Evolutionary conservation across 2,888 invertebrate species (phyloP).

Genomic region (Prosapia bicincta): DNA sequence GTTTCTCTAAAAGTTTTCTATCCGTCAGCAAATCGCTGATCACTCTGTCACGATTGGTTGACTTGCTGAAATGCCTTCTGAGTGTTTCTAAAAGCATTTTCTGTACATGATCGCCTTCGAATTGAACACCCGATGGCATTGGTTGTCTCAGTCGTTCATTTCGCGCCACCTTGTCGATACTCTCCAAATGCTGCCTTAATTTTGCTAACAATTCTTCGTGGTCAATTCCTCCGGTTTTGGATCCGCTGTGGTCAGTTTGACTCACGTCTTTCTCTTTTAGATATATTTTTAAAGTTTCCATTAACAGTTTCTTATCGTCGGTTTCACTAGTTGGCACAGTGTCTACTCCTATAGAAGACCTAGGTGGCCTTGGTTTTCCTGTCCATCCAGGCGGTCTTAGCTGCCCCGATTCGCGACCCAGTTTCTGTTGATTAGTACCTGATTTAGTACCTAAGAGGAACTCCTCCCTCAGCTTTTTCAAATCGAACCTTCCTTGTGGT

Average conservation of each 20-base stretch:
- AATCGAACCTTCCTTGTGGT: conserved; percentile 62
- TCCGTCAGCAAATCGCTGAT: conserved; percentile 71
- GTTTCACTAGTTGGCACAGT: conserved; percentile 37
- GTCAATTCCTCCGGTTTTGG: conserved; percentile 45
- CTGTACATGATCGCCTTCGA: conserved; percentile 49
- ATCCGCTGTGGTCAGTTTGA: conserved; percentile 41
- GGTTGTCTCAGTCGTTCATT: conserved; percentile 3
- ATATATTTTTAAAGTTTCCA: conserved; percentile 64
- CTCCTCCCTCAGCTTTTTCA: conserved; percentile 64
- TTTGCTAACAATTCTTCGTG: conserved; percentile 63
- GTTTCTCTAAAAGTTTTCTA: conserved; percentile 65
- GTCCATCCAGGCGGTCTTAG: neutral
- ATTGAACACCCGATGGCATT: conserved; percentile 23
- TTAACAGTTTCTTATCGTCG: conserved; percentile 55
- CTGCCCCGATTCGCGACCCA: neutral
- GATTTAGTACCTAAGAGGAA: conserved; percentile 52
- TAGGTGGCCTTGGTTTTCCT: conserved; percentile 30
- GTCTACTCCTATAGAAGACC: conserved; percentile 45
- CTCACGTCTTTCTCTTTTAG: conserved; percentile 53
- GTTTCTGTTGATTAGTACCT: neutral
- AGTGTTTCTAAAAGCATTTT: conserved; percentile 63
- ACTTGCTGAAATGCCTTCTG: conserved; percentile 63
- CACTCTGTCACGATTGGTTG: conserved; percentile 62
- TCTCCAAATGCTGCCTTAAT: conserved; percentile 57
- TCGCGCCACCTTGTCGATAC: conserved; percentile 44